Evolutionary conservation across 2,888 invertebrate species (phyloP).

Genomic region (Sinelater perroti): DNA sequence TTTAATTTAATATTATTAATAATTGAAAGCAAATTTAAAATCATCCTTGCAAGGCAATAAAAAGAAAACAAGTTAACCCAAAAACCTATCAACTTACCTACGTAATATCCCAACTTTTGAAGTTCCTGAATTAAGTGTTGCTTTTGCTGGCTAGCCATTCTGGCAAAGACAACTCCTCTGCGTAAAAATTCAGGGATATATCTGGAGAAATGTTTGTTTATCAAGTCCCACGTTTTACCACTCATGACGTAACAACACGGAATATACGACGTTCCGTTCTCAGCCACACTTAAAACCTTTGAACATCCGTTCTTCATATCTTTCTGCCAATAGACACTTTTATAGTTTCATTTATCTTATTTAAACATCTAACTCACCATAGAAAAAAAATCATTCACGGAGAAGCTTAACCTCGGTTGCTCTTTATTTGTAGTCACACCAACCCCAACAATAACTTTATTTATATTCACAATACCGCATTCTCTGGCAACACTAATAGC

Average conservation of each 20-base stretch:
- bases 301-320: too few species aligned
- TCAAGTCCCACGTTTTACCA: constrained; percentile 76
- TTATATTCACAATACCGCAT: constrained; percentile 76
- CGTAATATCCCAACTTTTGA: constrained; percentile 86
- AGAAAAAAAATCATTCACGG: too few species aligned
- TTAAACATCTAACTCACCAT: too few species aligned
- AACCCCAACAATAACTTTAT: constrained; percentile 23
- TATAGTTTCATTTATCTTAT: too few species aligned
- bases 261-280: background rate
- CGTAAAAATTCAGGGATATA: constrained; percentile 73
- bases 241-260: constrained; percentile 50
- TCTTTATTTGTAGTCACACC: too few species aligned
- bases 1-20: too few species aligned
- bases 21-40: background rate
- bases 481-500: constrained; percentile 91
- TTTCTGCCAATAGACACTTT: too few species aligned
- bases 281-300: too few species aligned
- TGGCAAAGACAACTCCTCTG: constrained; percentile 88
- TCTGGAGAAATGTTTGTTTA: constrained; percentile 75
- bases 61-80: too few species aligned
- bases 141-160: constrained; percentile 96
- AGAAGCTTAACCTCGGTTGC: too few species aligned
- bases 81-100: constrained; percentile 76
- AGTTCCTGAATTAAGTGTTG: constrained; percentile 88
- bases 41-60: too few species aligned